Evolutionary conservation across 2,888 invertebrate species (phyloP), one percentile per base, ranked within the genome.

Genomic region (Loripinus fragilis): DNA sequence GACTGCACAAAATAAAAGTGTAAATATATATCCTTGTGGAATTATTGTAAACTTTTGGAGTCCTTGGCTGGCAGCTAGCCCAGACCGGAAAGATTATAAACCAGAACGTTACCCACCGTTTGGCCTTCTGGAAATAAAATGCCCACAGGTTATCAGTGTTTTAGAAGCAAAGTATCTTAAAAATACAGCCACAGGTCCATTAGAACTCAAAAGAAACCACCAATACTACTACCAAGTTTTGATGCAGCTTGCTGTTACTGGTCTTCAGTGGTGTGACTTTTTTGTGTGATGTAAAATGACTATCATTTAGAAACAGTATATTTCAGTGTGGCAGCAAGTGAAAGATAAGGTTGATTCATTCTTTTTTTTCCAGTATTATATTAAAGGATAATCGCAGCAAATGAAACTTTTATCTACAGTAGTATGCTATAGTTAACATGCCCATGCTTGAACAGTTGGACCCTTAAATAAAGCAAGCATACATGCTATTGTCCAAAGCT

Each of bases 401-500:
- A n/a, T 12, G 15, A n/a, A 50, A 12, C 7, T 20, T 12, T 50
- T 8, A 50, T 15, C 42, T 8, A 42, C 42, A 12, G 15, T 42
- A 42, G 15, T 15, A 42, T 15, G 10, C 15, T 20, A 48, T n/a
- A 20, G 17, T 17, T n/a, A 41, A 50, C 30, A 0, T 7, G 70
- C n/a, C 78, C 76, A 74, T 23, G 33, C 0, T 55, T 80, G 67
- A 15, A 83, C 69, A 15, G 76, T 45, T 38, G 71, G 80, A 5
- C 80, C 70, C 68, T 69, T 75, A 45, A 81, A 85, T n/a, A 74
- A 52, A n/a, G 84, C 45, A 2, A 81, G 28, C 30, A 81, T 25
- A 33, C 75, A 77, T 17, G 78, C 76, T 8, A 82, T 76, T 45
- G 77, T 74, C 78, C 80, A 82, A 12, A 84, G 65, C 67, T 84